These are phyloP conservation scores for Drosophila bunnanda DNA, from an alignment of 2,888 invertebrate genomes.

Conservation along the genomic window DNA sequence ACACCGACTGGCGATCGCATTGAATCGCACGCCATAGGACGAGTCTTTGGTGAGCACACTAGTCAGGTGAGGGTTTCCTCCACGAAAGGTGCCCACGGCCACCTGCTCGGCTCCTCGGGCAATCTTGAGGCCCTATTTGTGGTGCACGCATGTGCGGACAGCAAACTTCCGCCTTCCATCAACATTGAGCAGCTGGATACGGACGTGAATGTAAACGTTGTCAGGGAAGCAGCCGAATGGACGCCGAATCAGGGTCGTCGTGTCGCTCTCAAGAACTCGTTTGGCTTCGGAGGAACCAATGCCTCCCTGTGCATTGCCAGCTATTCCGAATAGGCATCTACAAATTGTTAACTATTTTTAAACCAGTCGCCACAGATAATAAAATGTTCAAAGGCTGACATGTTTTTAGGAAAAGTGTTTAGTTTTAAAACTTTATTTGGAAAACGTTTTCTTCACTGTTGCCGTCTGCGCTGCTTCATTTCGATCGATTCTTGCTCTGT, in stretches of 20 bases:
- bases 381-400: slow-evolving; percentile 35
- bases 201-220: slow-evolving; percentile 90
- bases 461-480: slow-evolving; percentile 43
- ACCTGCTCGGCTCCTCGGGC: slow-evolving; percentile 98
- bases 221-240: slow-evolving; percentile 85
- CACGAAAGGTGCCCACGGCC: slow-evolving; percentile 98
- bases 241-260: slow-evolving; percentile 82
- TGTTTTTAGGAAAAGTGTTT: slow-evolving; percentile 76
- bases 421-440: slow-evolving; percentile 83
- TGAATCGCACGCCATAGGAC: slow-evolving; percentile 92
- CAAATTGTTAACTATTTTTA: slow-evolving; percentile 25
- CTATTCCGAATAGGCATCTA: slow-evolving; percentile 55
- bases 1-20: slow-evolving; percentile 97
- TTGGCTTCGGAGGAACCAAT: slow-evolving; percentile 99
- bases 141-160: slow-evolving; percentile 90
- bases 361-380: slow-evolving; percentile 21
- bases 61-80: slow-evolving; percentile 90
- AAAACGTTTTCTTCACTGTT: slow-evolving; percentile 76
- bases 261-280: slow-evolving; percentile 97
- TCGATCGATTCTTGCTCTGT: slow-evolving; percentile 58
- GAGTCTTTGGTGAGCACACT: slow-evolving; percentile 88
- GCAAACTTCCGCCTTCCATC: slow-evolving; percentile 93
- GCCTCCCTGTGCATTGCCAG: slow-evolving; percentile 90
- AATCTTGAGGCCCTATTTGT: slow-evolving; percentile 96
- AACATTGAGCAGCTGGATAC: slow-evolving; percentile 91